Evolutionary conservation across 2,888 invertebrate genomes (phyloP).

Genomic region (Pseudococcus longispinus): DNA sequence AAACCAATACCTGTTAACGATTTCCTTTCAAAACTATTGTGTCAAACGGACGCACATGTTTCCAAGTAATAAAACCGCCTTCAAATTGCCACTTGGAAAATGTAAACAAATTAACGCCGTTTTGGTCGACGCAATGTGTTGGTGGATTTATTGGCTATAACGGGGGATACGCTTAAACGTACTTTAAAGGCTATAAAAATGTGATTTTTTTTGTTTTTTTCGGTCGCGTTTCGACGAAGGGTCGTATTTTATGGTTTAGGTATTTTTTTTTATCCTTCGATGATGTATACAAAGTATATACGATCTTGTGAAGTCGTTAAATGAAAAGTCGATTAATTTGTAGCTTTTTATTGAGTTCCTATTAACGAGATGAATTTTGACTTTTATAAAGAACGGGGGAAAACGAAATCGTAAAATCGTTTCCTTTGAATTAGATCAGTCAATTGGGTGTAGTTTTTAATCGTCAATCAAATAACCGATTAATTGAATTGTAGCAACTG

Average conservation of each 20-base stretch:
- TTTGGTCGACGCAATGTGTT: not conserved
- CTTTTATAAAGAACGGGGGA: not conserved
- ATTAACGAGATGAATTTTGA: not conserved
- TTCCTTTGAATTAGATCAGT: not conserved
- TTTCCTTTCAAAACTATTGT: not conserved
- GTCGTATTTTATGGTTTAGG: not conserved
- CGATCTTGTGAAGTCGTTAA: not conserved
- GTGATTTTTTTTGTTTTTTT: not conserved
- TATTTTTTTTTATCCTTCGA: not conserved
- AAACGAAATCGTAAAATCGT: not conserved
- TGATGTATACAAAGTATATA: not conserved
- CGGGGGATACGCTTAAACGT: not conserved
- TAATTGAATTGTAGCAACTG: not conserved
- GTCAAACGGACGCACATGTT: slow-evolving; percentile 9
- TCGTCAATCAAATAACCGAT: not conserved
- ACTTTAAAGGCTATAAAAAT: not conserved
- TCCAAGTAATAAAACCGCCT: slow-evolving; percentile 10
- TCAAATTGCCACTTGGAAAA: slow-evolving; percentile 21
- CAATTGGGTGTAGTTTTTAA: not conserved
- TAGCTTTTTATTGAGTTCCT: not conserved
- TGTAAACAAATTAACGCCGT: slow-evolving; percentile 30
- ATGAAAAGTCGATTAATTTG: not conserved
- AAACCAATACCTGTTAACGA: not conserved
- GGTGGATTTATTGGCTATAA: not conserved
- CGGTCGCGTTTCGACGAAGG: not conserved